Conservation (phyloP, 2,888 invertebrate species). For the Thera obeliscata region DNA sequence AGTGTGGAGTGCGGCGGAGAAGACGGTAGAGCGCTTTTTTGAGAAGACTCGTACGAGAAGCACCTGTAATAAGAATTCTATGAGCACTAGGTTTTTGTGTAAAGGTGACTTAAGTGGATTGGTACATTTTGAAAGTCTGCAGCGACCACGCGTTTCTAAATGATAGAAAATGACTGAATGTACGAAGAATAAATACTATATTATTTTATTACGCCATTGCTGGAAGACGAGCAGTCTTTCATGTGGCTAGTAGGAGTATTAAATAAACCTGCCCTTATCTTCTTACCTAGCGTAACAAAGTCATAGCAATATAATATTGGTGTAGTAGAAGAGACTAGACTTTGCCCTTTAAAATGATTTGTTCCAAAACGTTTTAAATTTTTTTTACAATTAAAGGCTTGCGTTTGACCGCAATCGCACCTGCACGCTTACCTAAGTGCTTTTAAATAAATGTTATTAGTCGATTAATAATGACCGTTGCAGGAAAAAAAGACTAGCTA, state of each 20-base stretch:
- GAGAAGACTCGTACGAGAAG: conserved; percentile 89
- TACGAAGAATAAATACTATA: background rate
- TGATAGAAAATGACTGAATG: background rate
- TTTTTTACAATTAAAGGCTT: too few species aligned
- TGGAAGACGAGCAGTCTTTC: too few species aligned
- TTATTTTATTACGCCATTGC: too few species aligned
- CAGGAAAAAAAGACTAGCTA: too few species aligned
- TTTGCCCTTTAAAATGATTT: background rate
- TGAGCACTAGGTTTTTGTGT: background rate
- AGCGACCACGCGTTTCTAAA: background rate
- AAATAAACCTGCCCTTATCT: too few species aligned
- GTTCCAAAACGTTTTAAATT: background rate
- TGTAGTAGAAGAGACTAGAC: background rate
- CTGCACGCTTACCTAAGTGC: too few species aligned
- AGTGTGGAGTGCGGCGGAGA: conserved; percentile 76
- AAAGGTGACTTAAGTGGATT: background rate
- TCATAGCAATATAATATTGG: background rate
- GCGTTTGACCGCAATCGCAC: too few species aligned
- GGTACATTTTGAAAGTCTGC: background rate
- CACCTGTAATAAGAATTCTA: conserved; percentile 67
- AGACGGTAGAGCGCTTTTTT: conserved; percentile 81
- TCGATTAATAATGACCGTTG: too few species aligned
- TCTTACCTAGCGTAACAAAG: too few species aligned
- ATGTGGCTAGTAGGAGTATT: too few species aligned
- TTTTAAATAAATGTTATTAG: background rate